Evolutionary conservation across 2,113 vertebrate species (phyloP).

Genomic region (Etia nguti): DNA sequence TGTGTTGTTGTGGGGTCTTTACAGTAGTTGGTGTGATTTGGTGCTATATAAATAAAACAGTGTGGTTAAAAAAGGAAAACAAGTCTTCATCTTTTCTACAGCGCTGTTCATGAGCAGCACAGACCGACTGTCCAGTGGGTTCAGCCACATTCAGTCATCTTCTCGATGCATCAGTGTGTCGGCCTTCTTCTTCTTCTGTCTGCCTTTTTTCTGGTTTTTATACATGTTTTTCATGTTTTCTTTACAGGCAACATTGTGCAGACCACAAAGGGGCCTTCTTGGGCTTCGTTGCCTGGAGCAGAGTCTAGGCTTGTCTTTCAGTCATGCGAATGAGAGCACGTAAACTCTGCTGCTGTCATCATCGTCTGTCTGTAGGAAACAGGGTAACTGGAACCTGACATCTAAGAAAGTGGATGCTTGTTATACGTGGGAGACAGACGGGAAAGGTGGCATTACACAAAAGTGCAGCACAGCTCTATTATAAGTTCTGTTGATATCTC

Average conservation of each 20-base stretch:
- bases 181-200: rapidly evolving
- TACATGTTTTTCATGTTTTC: neutral
- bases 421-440: neutral
- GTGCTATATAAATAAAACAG: neutral
- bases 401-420: neutral
- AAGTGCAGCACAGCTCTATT: neutral
- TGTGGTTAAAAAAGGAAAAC: neutral
- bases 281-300: neutral
- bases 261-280: neutral
- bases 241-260: neutral
- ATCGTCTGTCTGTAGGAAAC: neutral
- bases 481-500: neutral
- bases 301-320: neutral
- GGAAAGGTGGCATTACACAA: neutral
- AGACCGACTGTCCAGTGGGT: too few relatives aligned
- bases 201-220: neutral
- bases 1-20: neutral
- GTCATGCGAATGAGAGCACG: neutral
- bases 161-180: neutral
- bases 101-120: too few relatives aligned
- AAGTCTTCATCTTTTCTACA: neutral
- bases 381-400: neutral
- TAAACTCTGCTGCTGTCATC: neutral
- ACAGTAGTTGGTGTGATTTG: neutral
- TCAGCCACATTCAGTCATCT: neutral